phyloP scores from a whole-genome alignment of 2,888 invertebrate genomes.

The Dicycla oo region DNA sequence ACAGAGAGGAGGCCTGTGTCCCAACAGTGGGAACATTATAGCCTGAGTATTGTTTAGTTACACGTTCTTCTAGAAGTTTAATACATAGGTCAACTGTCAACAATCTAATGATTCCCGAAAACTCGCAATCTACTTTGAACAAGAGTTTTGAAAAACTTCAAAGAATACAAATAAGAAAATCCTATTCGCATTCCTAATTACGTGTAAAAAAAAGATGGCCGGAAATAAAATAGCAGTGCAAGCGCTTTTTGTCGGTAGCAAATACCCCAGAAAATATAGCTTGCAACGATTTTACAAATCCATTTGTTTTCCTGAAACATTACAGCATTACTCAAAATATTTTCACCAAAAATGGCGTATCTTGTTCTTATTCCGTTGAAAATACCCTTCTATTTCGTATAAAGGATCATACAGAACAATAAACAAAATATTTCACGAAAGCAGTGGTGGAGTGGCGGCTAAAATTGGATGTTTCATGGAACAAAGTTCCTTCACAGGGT shows the following conservation, averaged over 20 bases:
- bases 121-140: slow-evolving; percentile 4
- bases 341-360: slow-evolving; percentile 54
- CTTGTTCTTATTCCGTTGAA: slow-evolving; percentile 40
- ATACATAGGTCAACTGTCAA: neutral
- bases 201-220: slow-evolving; percentile 15
- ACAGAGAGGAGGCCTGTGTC: too few relatives aligned
- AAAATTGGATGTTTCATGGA: slow-evolving; percentile 72
- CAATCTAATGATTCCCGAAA: slow-evolving; percentile 1
- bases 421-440: slow-evolving; percentile 76
- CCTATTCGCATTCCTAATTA: slow-evolving; percentile 24
- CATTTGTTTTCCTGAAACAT: slow-evolving; percentile 42
- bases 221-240: slow-evolving; percentile 6
- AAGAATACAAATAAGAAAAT: neutral
- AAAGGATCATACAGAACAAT: slow-evolving; percentile 78
- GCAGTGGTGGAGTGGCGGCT: slow-evolving; percentile 69
- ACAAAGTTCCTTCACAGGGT: slow-evolving; percentile 68
- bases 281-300: slow-evolving; percentile 27
- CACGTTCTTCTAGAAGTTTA: neutral
- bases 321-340: slow-evolving; percentile 38
- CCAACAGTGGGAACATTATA: too few relatives aligned
- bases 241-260: neutral
- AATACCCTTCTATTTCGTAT: slow-evolving; percentile 65
- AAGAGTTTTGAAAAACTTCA: neutral
- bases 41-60: neutral
- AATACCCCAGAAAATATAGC: slow-evolving; percentile 6